Base-by-base conservation (phyloP, 2,888 invertebrate species). In the Eristalis intricaria region DNA sequence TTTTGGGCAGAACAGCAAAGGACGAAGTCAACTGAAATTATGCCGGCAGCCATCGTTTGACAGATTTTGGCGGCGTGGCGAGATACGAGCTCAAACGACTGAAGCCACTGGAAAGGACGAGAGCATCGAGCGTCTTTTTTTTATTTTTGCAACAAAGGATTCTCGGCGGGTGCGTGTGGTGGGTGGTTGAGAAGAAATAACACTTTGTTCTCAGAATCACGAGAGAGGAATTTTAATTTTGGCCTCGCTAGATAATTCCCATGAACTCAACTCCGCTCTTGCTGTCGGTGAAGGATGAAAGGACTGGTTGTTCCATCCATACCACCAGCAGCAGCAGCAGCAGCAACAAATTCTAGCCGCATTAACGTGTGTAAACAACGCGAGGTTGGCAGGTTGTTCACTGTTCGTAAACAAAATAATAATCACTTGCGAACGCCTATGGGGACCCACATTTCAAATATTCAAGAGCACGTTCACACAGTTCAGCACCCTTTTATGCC, bases 401-500 rank as follows among this genome's bases (percentile, higher is more conserved):
- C 23, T 76, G 19, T 82, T 69, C 60, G 61, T 68, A 77, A 77
- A 73, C 61, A 73, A 78, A 83, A 83, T 83, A 68, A 73, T 78
- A 83, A 78, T 64, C 73, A 32, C 40, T 78, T 73, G 63, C 73
- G 78, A 71, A 73, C 56, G 32, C 63, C 63, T 78, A 58, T 73
- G 78, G 43, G 68, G 73, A 43, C 32, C 66, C 43, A 22, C 60
- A 74, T 56, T 69, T 84, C 50, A 79, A 84, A 84, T 74, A 84
- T 84, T 84, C 64, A 79, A 70, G 68, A 79, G 60, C 73, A 79
- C 84, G 83, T 83, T 78, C 73, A 64, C 43, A 74, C 78, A 84
- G 79, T 69, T 84, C 64, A 74, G 73, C 79, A 79, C 68, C 79
- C 64, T 68, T 69, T 76, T 68, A 32, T 76, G 43, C 40, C 56